phyloP scores from a whole-genome alignment of 2,113 vertebrate genomes.

The mouse (Mus musculus) region DNA sequence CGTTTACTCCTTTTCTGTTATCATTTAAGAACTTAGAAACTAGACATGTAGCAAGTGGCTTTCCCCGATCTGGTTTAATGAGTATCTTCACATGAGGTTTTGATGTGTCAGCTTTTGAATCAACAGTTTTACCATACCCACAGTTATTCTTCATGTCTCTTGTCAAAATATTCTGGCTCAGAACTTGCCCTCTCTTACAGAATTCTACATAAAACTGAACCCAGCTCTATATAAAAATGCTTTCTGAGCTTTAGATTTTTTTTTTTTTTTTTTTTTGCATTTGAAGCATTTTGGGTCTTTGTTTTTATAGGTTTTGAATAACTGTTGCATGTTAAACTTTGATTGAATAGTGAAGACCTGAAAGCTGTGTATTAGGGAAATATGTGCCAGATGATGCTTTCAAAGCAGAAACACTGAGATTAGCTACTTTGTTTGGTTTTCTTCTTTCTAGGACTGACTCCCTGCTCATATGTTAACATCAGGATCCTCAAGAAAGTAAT shows the following conservation, averaged over 20 bases:
- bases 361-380: background rate
- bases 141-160: background rate
- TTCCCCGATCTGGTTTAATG: background rate
- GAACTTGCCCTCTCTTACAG: background rate
- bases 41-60: background rate
- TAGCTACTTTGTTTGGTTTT: background rate
- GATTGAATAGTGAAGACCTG: background rate
- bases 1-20: background rate
- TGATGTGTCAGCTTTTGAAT: background rate
- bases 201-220: background rate
- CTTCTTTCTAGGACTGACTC: background rate
- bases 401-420: background rate
- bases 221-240: background rate
- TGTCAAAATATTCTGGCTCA: background rate
- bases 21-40: background rate
- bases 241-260: background rate
- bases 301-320: background rate
- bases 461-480: background rate
- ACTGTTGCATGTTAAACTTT: background rate
- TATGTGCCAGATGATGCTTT: background rate
- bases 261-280: background rate
- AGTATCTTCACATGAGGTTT: background rate
- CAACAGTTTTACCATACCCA: background rate
- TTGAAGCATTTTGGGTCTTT: background rate
- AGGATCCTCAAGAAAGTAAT: background rate